Evolutionary conservation across 2,113 vertebrate species (phyloP).

Genomic region (Menidia beryllina): DNA sequence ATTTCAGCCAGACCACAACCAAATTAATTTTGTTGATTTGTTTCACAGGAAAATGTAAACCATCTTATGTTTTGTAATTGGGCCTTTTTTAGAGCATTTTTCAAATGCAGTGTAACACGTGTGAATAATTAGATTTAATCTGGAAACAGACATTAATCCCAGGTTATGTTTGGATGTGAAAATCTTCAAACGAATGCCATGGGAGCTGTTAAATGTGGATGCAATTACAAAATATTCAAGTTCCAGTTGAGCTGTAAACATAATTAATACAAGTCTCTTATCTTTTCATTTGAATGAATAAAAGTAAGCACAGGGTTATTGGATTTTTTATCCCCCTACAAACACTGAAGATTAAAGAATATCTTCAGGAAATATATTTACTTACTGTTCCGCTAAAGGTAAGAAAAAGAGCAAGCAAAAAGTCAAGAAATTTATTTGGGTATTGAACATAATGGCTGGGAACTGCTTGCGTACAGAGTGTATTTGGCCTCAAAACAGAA

Average conservation of each 20-base stretch:
- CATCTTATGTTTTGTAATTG: conserved; percentile 56
- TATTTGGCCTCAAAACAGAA: background rate
- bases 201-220: conserved; percentile 17
- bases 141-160: conserved; percentile 20
- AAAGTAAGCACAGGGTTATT: conserved; percentile 23
- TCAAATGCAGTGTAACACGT: conserved; percentile 22
- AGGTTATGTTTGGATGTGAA: conserved; percentile 24
- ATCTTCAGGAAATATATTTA: conserved; percentile 13
- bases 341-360: conserved; percentile 18
- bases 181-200: conserved; percentile 18
- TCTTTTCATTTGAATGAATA: conserved; percentile 30
- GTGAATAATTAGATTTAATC: conserved; percentile 39
- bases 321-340: background rate
- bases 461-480: background rate
- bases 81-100: conserved; percentile 35
- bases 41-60: conserved; percentile 69
- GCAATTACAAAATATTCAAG: conserved; percentile 47
- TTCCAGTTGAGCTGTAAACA: conserved; percentile 16
- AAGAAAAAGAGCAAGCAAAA: background rate
- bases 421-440: background rate
- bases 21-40: conserved; percentile 69
- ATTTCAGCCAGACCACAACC: conserved; percentile 48
- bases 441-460: background rate
- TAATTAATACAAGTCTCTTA: conserved; percentile 6
- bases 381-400: conserved; percentile 12